A percentile compares a stretch with the other conserved stretches of the same genome.
These are phyloP conservation scores for Rissa tridactyla DNA, from an alignment of 2,113 vertebrate species.

Conservation along the genomic window DNA sequence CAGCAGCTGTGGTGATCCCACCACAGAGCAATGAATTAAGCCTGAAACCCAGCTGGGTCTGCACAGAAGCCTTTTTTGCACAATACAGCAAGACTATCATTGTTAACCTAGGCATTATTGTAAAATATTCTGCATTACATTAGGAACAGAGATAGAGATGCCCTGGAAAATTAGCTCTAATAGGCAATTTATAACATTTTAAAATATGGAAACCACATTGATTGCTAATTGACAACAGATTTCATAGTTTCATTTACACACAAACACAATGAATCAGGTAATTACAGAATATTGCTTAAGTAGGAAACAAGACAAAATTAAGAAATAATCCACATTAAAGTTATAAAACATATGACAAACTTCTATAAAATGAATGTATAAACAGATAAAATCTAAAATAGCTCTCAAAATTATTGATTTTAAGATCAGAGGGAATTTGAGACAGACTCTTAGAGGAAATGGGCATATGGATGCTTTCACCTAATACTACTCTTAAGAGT, in stretches of 20 bases:
- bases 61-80: constrained; percentile 90
- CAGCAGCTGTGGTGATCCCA: constrained; percentile 99
- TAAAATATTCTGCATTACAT: constrained; percentile 80
- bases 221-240: constrained; percentile 67
- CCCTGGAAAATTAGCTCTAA: constrained; percentile 78
- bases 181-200: constrained; percentile 71
- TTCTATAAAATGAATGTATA: neutral
- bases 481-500: neutral
- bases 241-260: neutral
- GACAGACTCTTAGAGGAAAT: neutral
- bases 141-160: constrained; percentile 58
- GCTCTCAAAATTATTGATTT: neutral
- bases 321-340: neutral
- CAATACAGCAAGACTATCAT: constrained; percentile 88
- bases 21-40: constrained; percentile 93
- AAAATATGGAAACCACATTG: constrained; percentile 55
- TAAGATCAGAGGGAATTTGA: neutral
- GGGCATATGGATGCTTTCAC: neutral
- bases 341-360: neutral
- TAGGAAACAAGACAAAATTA: constrained; percentile 22
- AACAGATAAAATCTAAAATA: neutral
- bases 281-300: neutral
- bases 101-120: constrained; percentile 84
- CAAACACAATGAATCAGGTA: constrained; percentile 8
- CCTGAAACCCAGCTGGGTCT: constrained; percentile 93